Base-by-base conservation (phyloP, 2,797 vertebrate genomes). In the Chromis chromis region DNA sequence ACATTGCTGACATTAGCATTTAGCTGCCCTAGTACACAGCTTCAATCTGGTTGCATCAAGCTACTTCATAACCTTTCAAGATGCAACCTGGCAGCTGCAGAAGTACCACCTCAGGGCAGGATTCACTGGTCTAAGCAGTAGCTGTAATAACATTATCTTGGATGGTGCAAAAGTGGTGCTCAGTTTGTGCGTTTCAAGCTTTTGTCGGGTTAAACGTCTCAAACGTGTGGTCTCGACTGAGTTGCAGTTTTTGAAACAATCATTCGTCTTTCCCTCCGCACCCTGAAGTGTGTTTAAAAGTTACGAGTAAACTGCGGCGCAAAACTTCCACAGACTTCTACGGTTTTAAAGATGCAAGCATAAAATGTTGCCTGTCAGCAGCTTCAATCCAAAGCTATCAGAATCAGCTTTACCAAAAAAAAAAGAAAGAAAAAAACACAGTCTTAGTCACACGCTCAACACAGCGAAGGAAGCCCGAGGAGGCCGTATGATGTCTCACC, bases 401-500 rank as follows among this genome's bases (percentile, higher is more conserved):
- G 54, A 79, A 49, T 85, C 79, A 74, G 54, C 62, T 74, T 36
- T 65, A 16, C 6, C 5, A 24, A 52, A 16, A 42, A 42, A 42
- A 17, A 1, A 12, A 36, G 8, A 12, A 36, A 17, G 5, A 42
- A 39, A 56, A 28, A 74, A 60, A 50, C 14, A 16, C 27, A 28
- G n/a, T 81, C 71, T 79, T 42, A 79, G 66, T 86, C 77, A 59
- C 74, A 66, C 39, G 65, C 67, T 57, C 52, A 49, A 63, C 46
- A 53, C 66, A 68, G 64, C 28, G 50, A 28, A 67, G 69, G 60
- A 52, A 33, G 73, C 81, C 85, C 4, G 48, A 58, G 75, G 86
- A 78, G 65, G 74, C 33, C 9, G 53, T 25, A 19, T 69, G 78
- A 79, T 57, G 78, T 77, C 94, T 93, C 89, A 99, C 97, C 97